A percentile compares a stretch with the other conserved stretches of the same genome.
These are phyloP conservation scores for Elysia crispata DNA, from an alignment of 2,888 invertebrate species.

Conservation along the genomic window DNA sequence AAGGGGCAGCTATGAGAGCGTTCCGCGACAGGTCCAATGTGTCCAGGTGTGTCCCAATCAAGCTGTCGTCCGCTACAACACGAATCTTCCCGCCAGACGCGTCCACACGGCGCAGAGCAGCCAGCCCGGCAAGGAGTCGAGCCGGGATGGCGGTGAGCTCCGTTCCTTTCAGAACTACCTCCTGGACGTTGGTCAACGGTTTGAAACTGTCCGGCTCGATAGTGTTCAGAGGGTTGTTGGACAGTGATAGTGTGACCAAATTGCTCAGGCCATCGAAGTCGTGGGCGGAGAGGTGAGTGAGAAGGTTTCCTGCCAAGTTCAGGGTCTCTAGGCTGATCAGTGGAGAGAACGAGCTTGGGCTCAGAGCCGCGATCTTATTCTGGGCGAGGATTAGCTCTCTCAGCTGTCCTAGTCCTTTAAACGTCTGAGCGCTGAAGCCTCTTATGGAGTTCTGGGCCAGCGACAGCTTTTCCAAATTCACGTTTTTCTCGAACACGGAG, in stretches of 20 bases:
- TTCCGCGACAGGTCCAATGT: slow-evolving; percentile 58
- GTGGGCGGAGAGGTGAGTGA: slow-evolving; percentile 36
- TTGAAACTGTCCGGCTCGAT: slow-evolving; percentile 53
- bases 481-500: background rate
- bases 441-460: background rate
- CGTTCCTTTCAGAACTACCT: slow-evolving; percentile 46
- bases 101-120: slow-evolving; percentile 52
- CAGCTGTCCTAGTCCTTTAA: background rate
- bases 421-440: background rate
- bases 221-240: slow-evolving; percentile 53
- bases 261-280: slow-evolving; percentile 54
- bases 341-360: background rate
- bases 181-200: slow-evolving; percentile 27
- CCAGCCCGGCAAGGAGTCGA: slow-evolving; percentile 55
- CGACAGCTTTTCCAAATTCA: background rate
- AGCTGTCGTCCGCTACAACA: slow-evolving; percentile 48
- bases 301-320: slow-evolving; percentile 53
- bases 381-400: background rate
- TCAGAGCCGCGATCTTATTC: background rate
- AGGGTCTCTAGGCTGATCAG: slow-evolving; percentile 52
- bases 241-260: slow-evolving; percentile 50
- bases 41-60: slow-evolving; percentile 53
- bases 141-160: slow-evolving; percentile 49
- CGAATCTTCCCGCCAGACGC: slow-evolving; percentile 53
- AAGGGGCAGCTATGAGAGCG: slow-evolving; percentile 53